phyloP scores from a whole-genome alignment of 2,797 vertebrate species.

The Cryptoprocta ferox region DNA sequence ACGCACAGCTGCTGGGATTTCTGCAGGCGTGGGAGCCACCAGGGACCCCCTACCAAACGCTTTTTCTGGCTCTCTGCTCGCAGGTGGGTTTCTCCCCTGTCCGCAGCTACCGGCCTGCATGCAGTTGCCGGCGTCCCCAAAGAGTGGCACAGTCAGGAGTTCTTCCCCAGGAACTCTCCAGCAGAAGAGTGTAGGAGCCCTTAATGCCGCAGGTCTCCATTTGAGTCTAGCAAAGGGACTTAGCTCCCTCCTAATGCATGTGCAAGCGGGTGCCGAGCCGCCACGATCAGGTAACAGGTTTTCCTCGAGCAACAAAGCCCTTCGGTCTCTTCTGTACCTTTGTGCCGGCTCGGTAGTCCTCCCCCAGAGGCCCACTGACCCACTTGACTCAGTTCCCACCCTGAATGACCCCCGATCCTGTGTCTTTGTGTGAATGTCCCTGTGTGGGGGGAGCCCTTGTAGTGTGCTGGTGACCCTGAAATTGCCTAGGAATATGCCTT shows the following conservation, averaged over 20 bases:
- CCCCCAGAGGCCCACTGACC: not conserved
- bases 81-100: not conserved
- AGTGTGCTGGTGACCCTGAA: conserved; percentile 79
- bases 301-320: conserved; percentile 36
- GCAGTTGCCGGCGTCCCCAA: not conserved
- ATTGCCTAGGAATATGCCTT: conserved; percentile 79
- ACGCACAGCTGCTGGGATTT: conserved; percentile 31
- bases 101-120: not conserved
- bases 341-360: not conserved
- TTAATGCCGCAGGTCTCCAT: not conserved
- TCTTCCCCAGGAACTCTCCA: conserved; percentile 3
- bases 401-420: conserved; percentile 41
- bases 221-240: not conserved
- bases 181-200: not conserved
- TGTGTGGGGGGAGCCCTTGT: conserved; percentile 43
- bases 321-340: conserved; percentile 44
- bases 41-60: too few relatives aligned
- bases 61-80: not conserved
- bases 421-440: conserved; percentile 53
- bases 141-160: not conserved
- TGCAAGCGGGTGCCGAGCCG: not conserved
- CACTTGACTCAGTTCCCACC: conserved; percentile 57
- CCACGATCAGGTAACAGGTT: conserved; percentile 32
- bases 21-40: not conserved
- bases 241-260: not conserved